A percentile compares a stretch with the other conserved stretches of the same genome.
phyloP scores from a whole-genome alignment of 64 coral and sea anemone species.

The Stylophora pistillata region DNA sequence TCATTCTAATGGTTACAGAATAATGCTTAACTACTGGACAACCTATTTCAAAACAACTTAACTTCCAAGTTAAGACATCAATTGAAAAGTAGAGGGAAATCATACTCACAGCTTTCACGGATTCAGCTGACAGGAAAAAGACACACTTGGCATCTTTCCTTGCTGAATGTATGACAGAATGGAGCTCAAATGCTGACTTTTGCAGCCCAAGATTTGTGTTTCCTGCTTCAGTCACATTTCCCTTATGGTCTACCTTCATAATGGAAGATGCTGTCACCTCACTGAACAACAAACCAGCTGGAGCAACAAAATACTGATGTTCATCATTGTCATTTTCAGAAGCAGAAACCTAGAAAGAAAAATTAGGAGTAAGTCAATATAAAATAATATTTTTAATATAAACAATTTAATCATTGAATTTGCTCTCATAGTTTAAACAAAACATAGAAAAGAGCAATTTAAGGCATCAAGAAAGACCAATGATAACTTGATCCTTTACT shows the following conservation, averaged over 20 bases:
- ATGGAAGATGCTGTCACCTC: conserved; percentile 52
- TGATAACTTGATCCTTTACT: too few species aligned
- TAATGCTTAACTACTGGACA: too few species aligned
- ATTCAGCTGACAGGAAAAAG: conserved; percentile 19
- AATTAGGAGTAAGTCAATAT: not conserved
- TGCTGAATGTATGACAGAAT: conserved; percentile 38
- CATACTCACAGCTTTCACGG: conserved; percentile 57
- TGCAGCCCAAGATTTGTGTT: conserved; percentile 36
- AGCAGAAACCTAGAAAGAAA: conserved; percentile 33
- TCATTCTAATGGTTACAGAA: too few species aligned
- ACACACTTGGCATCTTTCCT: conserved; percentile 65
- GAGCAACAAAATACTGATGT: conserved; percentile 38
- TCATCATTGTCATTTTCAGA: conserved; percentile 56
- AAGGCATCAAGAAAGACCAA: too few species aligned
- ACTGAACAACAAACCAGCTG: conserved; percentile 37
- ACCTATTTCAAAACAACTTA: not conserved
- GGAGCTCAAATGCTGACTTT: conserved; percentile 34
- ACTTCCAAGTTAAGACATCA: too few species aligned
- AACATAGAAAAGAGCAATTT: too few species aligned
- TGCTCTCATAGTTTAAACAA: too few species aligned
- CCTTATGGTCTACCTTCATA: conserved; percentile 60
- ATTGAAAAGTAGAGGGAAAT: not conserved
- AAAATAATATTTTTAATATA: not conserved
- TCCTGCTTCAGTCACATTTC: conserved; percentile 44
- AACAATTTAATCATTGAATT: too few species aligned